Evolutionary conservation across 2,888 invertebrate species (phyloP).

Genomic region (Drosophila vallismaia): DNA sequence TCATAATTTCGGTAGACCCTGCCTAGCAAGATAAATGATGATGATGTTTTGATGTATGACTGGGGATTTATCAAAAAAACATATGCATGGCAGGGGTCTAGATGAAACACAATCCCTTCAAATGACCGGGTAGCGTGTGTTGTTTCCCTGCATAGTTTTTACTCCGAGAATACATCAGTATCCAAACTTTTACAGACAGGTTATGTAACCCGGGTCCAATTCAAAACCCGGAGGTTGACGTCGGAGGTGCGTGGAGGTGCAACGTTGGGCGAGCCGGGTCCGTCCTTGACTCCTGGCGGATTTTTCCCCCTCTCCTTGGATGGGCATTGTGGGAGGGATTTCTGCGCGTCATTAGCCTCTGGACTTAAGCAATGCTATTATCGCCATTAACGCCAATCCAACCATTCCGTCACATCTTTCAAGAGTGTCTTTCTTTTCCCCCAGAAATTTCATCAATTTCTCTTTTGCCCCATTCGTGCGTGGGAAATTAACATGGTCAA

Average conservation of each 20-base stretch:
- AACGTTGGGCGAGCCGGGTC: neutral
- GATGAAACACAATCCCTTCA: constrained; percentile 31
- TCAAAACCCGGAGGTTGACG: too few species aligned
- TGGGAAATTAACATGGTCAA: constrained; percentile 68
- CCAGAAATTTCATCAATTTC: constrained; percentile 52
- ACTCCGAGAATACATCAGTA: constrained; percentile 14
- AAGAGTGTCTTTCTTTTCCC: constrained; percentile 5
- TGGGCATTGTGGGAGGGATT: neutral
- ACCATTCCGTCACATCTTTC: constrained; percentile 31
- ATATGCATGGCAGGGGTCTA: constrained; percentile 34
- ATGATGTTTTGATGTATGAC: constrained; percentile 67
- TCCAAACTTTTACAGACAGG: constrained; percentile 13
- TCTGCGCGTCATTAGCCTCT: constrained; percentile 1
- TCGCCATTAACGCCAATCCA: constrained; percentile 32
- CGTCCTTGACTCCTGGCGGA: neutral
- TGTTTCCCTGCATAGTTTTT: constrained; percentile 17
- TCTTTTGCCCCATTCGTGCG: constrained; percentile 52
- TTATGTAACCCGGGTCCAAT: constrained; percentile 26
- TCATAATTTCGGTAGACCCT: constrained; percentile 38
- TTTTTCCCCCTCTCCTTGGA: neutral
- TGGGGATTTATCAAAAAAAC: constrained; percentile 67
- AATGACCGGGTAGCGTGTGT: constrained; percentile 54
- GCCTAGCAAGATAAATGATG: constrained; percentile 55
- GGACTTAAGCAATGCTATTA: constrained; percentile 37
- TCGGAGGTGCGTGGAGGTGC: neutral